phyloP scores from a whole-genome alignment of 92 coral and sea anemone genomes.

The Nematostella vectensis region DNA sequence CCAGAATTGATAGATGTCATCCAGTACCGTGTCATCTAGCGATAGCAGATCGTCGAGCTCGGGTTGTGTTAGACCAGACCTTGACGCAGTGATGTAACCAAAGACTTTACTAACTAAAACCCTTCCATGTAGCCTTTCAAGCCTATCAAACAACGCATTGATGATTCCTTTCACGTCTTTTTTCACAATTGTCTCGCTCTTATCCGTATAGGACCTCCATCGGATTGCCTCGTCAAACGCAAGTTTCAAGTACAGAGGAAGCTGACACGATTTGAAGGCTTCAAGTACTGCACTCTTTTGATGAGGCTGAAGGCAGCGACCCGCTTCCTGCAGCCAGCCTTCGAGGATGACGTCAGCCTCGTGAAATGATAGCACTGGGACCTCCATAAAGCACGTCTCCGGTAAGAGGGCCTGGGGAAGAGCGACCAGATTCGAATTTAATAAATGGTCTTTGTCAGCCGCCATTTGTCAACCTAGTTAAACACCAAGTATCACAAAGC shows the following conservation, averaged over 20 bases:
- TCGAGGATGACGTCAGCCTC: constrained; percentile 47
- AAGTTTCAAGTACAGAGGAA: constrained; percentile 54
- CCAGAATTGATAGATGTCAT: constrained; percentile 70
- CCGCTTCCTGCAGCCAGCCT: constrained; percentile 36
- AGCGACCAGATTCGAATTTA: too few species aligned
- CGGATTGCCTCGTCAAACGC: constrained; percentile 61
- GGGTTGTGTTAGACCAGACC: constrained; percentile 20
- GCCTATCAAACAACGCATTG: constrained; percentile 47
- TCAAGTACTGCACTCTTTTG: constrained; percentile 33
- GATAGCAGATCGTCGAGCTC: constrained; percentile 63
- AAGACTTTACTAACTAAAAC: constrained; percentile 27
- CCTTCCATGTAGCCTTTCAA: constrained; percentile 33
- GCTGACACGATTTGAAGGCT: constrained; percentile 35
- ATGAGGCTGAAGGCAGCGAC: constrained; percentile 37
- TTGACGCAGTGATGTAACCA: constrained; percentile 43
- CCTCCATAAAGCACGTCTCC: constrained; percentile 29
- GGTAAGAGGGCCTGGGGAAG: constrained; percentile 30
- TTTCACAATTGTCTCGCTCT: constrained; percentile 29
- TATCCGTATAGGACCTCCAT: constrained; percentile 60
- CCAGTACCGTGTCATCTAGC: constrained; percentile 52
- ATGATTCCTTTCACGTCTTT: constrained; percentile 41
- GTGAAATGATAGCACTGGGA: constrained; percentile 34
- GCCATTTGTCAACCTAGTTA: too few species aligned
- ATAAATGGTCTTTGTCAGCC: too few species aligned
- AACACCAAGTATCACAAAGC: too few species aligned